These are phyloP conservation scores for Hucho hucho DNA, from an alignment of 2,113 vertebrate genomes.

Conservation along the genomic window DNA sequence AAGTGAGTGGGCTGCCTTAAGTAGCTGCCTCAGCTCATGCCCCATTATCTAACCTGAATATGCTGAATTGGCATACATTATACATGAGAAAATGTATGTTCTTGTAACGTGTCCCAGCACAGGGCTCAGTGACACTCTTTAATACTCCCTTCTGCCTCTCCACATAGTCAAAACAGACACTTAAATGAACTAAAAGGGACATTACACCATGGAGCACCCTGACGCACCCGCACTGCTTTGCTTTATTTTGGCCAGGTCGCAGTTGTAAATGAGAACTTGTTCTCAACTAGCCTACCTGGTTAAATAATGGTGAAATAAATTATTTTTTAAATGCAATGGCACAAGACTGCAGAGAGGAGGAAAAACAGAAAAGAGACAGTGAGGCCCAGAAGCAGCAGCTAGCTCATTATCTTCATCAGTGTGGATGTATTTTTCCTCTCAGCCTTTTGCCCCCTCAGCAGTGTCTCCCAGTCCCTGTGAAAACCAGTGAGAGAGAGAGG, in stretches of 20 bases:
- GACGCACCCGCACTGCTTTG: too few relatives aligned
- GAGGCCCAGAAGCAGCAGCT: conserved; percentile 30
- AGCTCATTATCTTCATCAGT: conserved; percentile 48
- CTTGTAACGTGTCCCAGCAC: conserved; percentile 33
- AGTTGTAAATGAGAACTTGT: too few relatives aligned
- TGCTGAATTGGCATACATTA: conserved; percentile 63
- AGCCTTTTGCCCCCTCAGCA: conserved; percentile 30
- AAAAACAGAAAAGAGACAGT: conserved; percentile 3
- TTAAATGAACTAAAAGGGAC: conserved; percentile 49
- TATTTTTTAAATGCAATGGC: too few relatives aligned
- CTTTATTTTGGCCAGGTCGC: too few relatives aligned
- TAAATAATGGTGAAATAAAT: too few relatives aligned
- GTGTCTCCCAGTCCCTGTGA: conserved; percentile 44
- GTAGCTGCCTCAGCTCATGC: conserved; percentile 30
- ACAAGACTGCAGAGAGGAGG: not conserved
- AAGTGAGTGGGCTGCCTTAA: conserved; percentile 29
- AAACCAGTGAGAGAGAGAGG: conserved; percentile 48
- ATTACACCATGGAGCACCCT: conserved; percentile 38
- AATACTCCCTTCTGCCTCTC: conserved; percentile 34
- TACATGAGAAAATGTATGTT: conserved; percentile 32
- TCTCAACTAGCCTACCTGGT: too few relatives aligned
- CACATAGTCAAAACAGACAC: conserved; percentile 54
- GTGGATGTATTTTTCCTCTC: conserved; percentile 1
- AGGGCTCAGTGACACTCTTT: conserved; percentile 31
- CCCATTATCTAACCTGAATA: conserved; percentile 50